phyloP scores from a whole-genome alignment of 2,113 vertebrate species.

The Trematocara variabile region DNA sequence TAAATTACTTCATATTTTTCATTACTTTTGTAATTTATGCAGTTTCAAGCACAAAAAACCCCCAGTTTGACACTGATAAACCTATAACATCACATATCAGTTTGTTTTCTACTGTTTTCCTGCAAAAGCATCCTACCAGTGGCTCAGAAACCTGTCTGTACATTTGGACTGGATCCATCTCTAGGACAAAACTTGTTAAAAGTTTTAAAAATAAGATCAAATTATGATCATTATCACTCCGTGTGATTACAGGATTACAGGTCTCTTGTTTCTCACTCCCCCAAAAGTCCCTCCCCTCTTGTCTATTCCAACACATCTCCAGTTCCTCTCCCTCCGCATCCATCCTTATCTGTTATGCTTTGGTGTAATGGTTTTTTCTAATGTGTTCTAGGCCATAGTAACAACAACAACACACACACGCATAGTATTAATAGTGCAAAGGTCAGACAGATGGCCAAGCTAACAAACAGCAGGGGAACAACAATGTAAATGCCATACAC shows the following conservation, averaged over 20 bases:
- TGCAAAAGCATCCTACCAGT: neutral
- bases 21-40: neutral
- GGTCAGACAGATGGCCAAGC: slow-evolving; percentile 38
- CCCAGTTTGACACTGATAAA: neutral
- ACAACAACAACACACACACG: neutral
- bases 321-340: neutral
- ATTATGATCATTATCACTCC: neutral
- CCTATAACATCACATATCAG: neutral
- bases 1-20: neutral
- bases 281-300: neutral
- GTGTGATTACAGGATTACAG: neutral
- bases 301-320: neutral
- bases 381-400: slow-evolving; percentile 20
- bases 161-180: neutral
- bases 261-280: neutral
- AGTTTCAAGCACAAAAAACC: neutral
- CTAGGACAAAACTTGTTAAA: neutral
- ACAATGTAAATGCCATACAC: neutral
- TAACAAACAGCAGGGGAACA: slow-evolving; percentile 16
- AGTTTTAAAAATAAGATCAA: neutral
- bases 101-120: neutral
- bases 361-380: slow-evolving; percentile 15
- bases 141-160: neutral
- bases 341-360: neutral
- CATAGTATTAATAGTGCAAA: neutral